These are phyloP conservation scores for Glaucomys volans DNA, from an alignment of 2,113 vertebrate species.

Conservation along the genomic window DNA sequence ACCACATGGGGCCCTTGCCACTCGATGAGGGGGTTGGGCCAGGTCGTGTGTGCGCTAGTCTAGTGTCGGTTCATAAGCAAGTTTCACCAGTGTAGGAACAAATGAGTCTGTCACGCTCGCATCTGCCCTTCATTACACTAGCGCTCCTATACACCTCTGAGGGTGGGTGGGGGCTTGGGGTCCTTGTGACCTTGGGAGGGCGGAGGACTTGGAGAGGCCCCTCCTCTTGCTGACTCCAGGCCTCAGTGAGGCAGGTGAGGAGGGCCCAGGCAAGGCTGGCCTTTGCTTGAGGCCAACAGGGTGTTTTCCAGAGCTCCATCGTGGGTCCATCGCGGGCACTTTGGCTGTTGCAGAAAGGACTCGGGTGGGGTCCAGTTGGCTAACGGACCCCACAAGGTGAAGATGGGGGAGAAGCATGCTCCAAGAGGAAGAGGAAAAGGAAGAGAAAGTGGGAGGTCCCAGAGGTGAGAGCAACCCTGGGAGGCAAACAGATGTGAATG, in stretches of 20 bases:
- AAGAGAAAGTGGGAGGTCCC: background rate
- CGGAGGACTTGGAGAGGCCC: background rate
- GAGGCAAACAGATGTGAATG: too few relatives aligned
- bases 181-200: background rate
- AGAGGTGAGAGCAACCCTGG: background rate
- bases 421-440: background rate
- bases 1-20: background rate
- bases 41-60: accelerated
- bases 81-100: background rate
- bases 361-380: background rate
- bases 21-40: background rate
- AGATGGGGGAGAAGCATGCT: background rate
- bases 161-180: background rate
- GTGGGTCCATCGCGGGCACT: too few relatives aligned
- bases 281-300: too few relatives aligned
- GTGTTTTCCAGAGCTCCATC: background rate
- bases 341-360: background rate
- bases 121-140: background rate
- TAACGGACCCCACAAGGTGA: background rate
- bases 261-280: too few relatives aligned
- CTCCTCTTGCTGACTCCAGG: too few relatives aligned
- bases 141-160: background rate
- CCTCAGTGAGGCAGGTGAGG: background rate
- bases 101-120: background rate
- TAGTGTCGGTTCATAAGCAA: background rate